Percentiles rank a stretch among this genome's conserved stretches.
Conservation (phyloP, 2,113 vertebrate species). For the Rhombomys opimus region DNA sequence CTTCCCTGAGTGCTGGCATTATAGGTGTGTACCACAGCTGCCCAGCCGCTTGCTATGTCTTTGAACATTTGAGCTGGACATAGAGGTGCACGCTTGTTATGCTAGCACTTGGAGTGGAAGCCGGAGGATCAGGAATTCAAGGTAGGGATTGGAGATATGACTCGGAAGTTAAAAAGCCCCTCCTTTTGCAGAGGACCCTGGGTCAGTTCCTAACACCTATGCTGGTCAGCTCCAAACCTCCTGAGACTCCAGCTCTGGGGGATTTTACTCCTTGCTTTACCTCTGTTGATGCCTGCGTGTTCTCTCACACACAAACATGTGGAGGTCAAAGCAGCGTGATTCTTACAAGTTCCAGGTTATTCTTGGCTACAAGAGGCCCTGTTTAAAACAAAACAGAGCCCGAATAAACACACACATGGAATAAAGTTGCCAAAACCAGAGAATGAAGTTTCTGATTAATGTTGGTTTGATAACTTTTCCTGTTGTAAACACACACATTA, state of each 20-base stretch:
- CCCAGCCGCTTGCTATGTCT: neutral
- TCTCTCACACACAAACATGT: too few relatives aligned
- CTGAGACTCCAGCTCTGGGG: neutral
- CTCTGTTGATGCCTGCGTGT: neutral
- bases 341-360: neutral
- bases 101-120: neutral
- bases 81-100: too few relatives aligned
- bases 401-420: neutral
- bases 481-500: neutral
- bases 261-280: rapidly evolving
- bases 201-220: neutral
- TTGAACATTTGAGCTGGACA: neutral
- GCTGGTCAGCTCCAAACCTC: neutral
- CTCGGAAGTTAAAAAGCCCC: neutral
- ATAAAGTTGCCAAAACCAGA: neutral
- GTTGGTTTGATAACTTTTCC: neutral
- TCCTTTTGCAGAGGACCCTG: neutral
- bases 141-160: neutral
- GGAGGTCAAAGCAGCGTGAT: neutral
- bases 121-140: neutral
- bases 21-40: too few relatives aligned
- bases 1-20: too few relatives aligned
- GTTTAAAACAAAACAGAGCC: neutral
- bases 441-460: neutral
- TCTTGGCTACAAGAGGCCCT: neutral